Base-by-base conservation (phyloP, 2,113 vertebrate genomes). In the Clarias magur region DNA sequence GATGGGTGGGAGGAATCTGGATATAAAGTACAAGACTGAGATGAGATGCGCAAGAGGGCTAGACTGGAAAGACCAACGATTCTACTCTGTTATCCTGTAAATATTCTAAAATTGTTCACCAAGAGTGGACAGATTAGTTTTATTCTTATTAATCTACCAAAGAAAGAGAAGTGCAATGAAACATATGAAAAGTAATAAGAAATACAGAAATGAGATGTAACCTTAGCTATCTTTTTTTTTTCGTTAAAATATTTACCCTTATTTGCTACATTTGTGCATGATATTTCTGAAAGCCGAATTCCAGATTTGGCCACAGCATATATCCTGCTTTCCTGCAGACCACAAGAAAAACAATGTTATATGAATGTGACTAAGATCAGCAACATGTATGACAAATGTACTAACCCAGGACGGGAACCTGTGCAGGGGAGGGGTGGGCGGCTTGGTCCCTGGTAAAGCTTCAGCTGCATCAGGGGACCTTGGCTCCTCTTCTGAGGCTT, bases 401-500 rank as follows among this genome's bases (percentile, higher is more conserved):
- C 95, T 95, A 94, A 99, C 98, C 98, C 98, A 99, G 86, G 98
- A 99, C 57, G 98, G 98, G 92, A 99, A 97, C 48, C 98, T 95
- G 94, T 99, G 98, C 68, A 99, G 88, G 0, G 98, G 98, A 9
- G 98, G 98, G 0, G 98, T 99, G 3, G 98, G 98, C 8, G 98
- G 98, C 83, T 97, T 97, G 94, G 76, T 93, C 54, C 90, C 94
- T 0, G 93, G 89, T 4, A 91, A 84, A 25, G 91, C 95, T 90
- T 92, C 92, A 19, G 94, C 91, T 0, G 1, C 53, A 88, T 94
- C 95, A 0, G 89, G 88, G 0, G 0, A 85, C 85, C 94, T 17
- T 70, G 84, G 13, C 73, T 72, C 83, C 92, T 94, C 79, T 95
- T 11, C 15, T 27, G 68, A 54, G 70, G 53, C 73, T 42, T 88